Conservation (phyloP, 2,797 vertebrate species). For the Gymnothorax reevesii region DNA sequence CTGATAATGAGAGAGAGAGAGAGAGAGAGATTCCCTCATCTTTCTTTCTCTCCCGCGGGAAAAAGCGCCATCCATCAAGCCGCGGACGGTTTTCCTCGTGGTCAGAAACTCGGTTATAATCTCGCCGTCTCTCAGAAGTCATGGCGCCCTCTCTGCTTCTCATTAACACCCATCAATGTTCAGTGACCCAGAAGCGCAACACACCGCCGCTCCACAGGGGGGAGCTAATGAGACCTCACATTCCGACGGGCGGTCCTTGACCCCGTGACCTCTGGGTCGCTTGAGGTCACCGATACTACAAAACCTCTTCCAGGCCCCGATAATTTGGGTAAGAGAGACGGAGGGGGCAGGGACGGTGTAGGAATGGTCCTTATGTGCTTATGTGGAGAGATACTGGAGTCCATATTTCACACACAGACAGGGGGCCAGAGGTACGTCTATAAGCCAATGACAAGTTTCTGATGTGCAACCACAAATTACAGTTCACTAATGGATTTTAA, state of each 20-base stretch:
- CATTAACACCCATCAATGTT: background rate
- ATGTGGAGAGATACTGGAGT: background rate
- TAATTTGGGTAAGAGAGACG: background rate
- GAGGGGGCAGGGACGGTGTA: background rate
- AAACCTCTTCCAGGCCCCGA: slow-evolving; percentile 13
- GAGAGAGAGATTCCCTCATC: background rate
- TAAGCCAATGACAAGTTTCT: background rate
- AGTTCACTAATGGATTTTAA: background rate
- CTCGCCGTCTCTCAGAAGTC: background rate
- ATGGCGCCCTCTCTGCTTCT: background rate
- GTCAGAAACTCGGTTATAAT: background rate
- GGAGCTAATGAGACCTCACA: background rate
- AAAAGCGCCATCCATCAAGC: background rate
- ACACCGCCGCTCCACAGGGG: background rate
- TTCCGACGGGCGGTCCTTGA: background rate
- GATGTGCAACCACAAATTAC: background rate
- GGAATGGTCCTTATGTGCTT: background rate
- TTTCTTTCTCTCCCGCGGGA: background rate
- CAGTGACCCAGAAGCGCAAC: background rate
- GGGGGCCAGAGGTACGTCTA: background rate
- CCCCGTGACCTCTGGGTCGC: background rate
- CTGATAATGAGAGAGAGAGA: background rate
- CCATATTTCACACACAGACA: background rate
- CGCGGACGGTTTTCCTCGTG: background rate
- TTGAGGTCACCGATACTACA: background rate